Conservation (phyloP, 2,113 vertebrate species). For the Coracopsis vasa region DNA sequence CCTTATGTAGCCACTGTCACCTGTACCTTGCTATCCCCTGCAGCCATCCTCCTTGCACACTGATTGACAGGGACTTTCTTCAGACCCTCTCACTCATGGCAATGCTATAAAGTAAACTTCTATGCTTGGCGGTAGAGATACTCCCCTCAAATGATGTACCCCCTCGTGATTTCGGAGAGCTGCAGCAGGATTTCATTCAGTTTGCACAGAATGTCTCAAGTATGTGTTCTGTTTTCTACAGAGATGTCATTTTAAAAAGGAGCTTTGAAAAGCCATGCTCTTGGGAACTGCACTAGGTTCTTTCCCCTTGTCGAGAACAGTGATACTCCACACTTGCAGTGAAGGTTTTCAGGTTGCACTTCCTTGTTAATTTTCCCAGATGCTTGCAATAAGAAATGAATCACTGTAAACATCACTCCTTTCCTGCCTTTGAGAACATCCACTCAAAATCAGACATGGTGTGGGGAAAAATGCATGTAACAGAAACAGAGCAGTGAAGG, state of each 20-base stretch:
- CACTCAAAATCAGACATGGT: not conserved
- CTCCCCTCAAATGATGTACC: not conserved
- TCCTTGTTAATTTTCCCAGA: not conserved
- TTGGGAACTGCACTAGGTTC: not conserved
- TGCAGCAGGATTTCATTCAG: not conserved
- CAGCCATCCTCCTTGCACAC: not conserved
- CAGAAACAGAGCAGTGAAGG: not conserved
- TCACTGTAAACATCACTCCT: not conserved
- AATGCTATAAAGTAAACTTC: not conserved
- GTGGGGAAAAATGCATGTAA: not conserved
- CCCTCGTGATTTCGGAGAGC: not conserved
- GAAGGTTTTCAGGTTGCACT: not conserved
- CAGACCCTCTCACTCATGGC: not conserved
- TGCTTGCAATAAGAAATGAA: not conserved
- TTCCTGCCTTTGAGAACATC: not conserved
- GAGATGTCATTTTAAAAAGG: not conserved
- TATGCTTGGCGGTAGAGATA: not conserved
- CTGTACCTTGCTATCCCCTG: not conserved
- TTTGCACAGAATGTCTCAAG: not conserved
- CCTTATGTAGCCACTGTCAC: not conserved
- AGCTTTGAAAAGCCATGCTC: not conserved
- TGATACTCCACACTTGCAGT: not conserved
- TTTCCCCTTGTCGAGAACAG: not conserved
- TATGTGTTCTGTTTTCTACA: not conserved
- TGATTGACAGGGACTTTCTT: not conserved